Evolutionary conservation across 2,888 invertebrate genomes (phyloP).

Genomic region (Ferrisia virgata): DNA sequence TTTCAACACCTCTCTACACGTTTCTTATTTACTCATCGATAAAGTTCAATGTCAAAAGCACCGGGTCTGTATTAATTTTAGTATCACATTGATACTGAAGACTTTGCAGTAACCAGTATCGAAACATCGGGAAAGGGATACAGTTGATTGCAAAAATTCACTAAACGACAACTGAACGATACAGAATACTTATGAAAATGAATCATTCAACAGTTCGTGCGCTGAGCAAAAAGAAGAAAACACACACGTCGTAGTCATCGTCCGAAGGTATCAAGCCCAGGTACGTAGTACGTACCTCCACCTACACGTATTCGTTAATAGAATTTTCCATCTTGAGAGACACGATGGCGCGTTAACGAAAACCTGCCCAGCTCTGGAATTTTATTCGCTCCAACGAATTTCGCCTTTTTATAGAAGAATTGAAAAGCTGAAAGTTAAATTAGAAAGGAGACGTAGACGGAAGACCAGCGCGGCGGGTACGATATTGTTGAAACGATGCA

Average conservation of each 20-base stretch:
- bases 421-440: conserved; percentile 31
- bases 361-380: neutral
- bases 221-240: neutral
- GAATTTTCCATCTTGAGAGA: conserved; percentile 3
- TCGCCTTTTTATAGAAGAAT: neutral
- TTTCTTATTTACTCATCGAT: too few relatives aligned
- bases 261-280: too few relatives aligned
- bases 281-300: too few relatives aligned
- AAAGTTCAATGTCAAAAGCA: too few relatives aligned
- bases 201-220: conserved; percentile 31
- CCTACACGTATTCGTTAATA: neutral
- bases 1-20: too few relatives aligned
- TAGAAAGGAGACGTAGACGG: neutral
- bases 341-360: neutral
- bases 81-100: too few relatives aligned
- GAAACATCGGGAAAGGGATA: too few relatives aligned
- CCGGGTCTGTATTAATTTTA: too few relatives aligned
- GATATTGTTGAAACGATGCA: conserved; percentile 37
- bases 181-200: conserved; percentile 16
- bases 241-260: neutral
- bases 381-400: conserved; percentile 13
- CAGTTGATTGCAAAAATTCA: neutral
- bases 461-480: neutral
- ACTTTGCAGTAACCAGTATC: too few relatives aligned
- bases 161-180: neutral